Evolutionary conservation across 2,797 vertebrate genomes (phyloP), one percentile per base, ranked within the genome.

Genomic region (Allobates femoralis): DNA sequence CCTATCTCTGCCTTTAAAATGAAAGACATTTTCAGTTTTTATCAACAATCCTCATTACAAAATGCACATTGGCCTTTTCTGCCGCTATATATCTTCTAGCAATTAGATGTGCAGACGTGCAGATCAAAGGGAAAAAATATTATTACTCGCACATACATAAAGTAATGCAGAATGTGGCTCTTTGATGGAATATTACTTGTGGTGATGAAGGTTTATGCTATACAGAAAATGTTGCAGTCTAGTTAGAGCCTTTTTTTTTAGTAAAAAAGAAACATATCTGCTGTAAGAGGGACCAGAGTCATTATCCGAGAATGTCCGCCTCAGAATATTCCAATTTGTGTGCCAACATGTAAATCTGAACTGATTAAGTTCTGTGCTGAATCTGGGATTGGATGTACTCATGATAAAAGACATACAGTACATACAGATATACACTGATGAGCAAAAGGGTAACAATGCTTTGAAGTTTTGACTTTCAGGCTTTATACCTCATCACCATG

Each of bases 121-220:
- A 80, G 78, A 80, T 80, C 78, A 80, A 80, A 80, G 78, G 30
- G 21, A 64, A 64, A 60, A 64, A 62, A 80, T 80, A 64, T 80
- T 60, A 80, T 46, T 19, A 66, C 21, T 15, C 15, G 62, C 79
- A 19, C 28, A 81, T 30, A 81, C 60, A 46, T 66, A 66, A 60
- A 30, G 60, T 41, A 64, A 81, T 81, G 41, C 37, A 21, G 56
- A 79, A 79, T n/a, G 16, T 14, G 60, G 10, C 41, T 66, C 46
- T 66, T 64, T 46, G 32, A 51, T 50, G 32, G 41, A 51, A 60
- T 62, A 37, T 60, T 79, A 60, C 18, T 66, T 21, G 67, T 64
- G 16, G 60, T 66, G 60, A 81, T 81, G 62, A 79, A 62, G 56
- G 32, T 60, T 62, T 79, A 37, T 60, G 41, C 28, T 41, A 37